Base-by-base conservation (phyloP, 2,113 vertebrate species). In the Nicator chloris region DNA sequence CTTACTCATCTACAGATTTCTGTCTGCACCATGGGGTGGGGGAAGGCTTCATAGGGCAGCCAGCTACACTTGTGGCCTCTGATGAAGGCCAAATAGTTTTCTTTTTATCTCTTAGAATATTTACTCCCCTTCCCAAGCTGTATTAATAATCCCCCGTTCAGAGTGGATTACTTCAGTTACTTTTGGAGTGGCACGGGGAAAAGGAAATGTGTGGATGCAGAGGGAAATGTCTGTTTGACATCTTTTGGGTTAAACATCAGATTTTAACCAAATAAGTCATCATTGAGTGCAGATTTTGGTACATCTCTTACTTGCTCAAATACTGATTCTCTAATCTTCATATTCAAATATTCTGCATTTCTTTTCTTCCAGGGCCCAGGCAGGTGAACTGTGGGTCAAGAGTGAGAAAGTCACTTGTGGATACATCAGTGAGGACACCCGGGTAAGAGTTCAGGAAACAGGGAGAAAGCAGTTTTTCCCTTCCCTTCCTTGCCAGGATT, bases 401-500 rank as follows among this genome's bases (percentile, higher is more conserved):
- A 99, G 99, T 82, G 99, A 99, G 96, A 99, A 99, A 93, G 99
- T 99, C 91, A 99, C 99, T 40, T 99, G 99, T 97, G 99, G 99
- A 33, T 99, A 99, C 96, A 99, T 99, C 97, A 99, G 99, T 88
- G 99, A 99, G 96, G 99, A 99, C 76, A 99, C 98, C 4, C 97
- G 99, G 98, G 99, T 99, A 95, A 98, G 98, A 57, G 57, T 23
- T 79, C 30, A 37, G 44, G 23, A 35, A 72, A 15, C 21, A 56
- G 39, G 20, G 33, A 7, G 35, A 81, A 45, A 45, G 44, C 54
- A 50, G 15, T 22, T 63, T 23, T 71, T 33, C 60, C 28, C 13
- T 47, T 71, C 7, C 3, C 63, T 65, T 68, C 40, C 37, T 69
- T 91, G 24, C n/a, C 11, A 16, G 23, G 4, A 21, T 75, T 73